These are phyloP conservation scores for Drosophila simulans DNA, from an alignment of 1,140 invertebrate species.

Conservation along the genomic window DNA sequence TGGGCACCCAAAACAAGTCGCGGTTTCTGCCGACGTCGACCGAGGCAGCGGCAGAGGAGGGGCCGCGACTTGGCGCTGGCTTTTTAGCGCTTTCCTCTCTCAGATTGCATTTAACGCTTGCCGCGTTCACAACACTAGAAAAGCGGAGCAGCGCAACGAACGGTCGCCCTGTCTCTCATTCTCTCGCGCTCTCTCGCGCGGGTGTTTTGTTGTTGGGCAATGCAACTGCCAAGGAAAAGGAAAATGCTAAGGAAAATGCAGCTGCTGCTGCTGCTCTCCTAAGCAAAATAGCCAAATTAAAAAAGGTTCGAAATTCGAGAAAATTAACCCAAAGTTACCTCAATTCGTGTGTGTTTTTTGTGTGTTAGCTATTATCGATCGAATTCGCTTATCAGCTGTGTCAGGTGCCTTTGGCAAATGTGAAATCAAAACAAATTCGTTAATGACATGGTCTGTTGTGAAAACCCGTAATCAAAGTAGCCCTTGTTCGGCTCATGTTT, in stretches of 20 bases:
- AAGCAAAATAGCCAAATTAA: constrained; percentile 18
- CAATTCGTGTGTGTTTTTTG: constrained; percentile 11
- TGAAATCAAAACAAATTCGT: constrained; percentile 18
- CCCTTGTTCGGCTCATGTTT: constrained; percentile 14
- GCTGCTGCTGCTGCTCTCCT: constrained; percentile 28
- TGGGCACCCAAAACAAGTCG: constrained; percentile 64
- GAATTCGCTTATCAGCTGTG: constrained; percentile 42
- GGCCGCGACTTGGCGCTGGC: constrained; percentile 12
- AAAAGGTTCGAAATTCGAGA: constrained; percentile 14
- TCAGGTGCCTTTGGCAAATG: constrained; percentile 46
- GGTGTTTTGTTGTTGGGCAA: constrained; percentile 36
- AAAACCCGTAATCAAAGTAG: constrained; percentile 37
- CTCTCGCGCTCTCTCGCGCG: constrained; percentile 26
- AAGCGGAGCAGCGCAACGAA: constrained; percentile 58
- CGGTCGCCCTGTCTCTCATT: constrained; percentile 35
- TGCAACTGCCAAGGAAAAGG: constrained; percentile 35
- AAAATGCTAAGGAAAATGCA: constrained; percentile 32
- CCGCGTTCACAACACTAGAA: constrained; percentile 72
- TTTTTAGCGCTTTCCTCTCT: constrained; percentile 37
- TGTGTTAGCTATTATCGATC: constrained; percentile 32
- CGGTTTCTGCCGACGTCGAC: constrained; percentile 15
- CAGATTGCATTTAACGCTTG: constrained; percentile 82
- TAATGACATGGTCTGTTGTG: constrained; percentile 53
- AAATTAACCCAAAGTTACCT: constrained; percentile 28
- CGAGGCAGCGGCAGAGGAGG: constrained; percentile 11